Evolutionary conservation across 2,113 vertebrate genomes (phyloP).

Genomic region (Haplochromis vanheusdeni): DNA sequence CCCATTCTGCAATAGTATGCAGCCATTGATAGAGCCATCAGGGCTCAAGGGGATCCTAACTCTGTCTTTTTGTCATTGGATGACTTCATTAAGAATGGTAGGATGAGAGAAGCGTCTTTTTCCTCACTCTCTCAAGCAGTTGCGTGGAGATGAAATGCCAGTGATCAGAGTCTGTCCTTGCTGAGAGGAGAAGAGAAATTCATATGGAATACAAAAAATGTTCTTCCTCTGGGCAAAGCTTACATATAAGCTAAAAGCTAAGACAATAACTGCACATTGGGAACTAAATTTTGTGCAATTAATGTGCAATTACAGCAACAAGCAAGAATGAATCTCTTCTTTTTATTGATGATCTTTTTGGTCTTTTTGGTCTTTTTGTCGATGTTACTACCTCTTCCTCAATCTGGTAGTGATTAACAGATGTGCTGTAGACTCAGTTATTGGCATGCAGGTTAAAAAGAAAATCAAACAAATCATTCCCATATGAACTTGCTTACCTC

Average conservation of each 20-base stretch:
- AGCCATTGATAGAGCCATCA: neutral
- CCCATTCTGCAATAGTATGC: neutral
- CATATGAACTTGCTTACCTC: neutral
- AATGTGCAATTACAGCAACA: neutral
- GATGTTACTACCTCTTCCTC: neutral
- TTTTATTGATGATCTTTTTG: neutral
- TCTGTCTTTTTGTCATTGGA: slow-evolving; percentile 4
- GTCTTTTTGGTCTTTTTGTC: neutral
- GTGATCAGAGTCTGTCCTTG: neutral
- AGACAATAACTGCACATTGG: neutral
- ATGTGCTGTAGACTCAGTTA: neutral
- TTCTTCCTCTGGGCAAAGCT: neutral
- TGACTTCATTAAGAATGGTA: slow-evolving; percentile 20
- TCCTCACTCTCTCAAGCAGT: neutral
- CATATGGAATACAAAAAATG: neutral
- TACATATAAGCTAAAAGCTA: neutral
- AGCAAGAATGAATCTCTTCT: neutral
- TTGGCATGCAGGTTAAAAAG: neutral
- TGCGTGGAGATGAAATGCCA: neutral
- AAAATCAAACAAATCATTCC: neutral
- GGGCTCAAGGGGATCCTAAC: slow-evolving; percentile 5
- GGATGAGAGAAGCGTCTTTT: slow-evolving; percentile 1
- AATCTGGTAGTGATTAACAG: neutral
- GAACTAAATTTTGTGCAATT: neutral
- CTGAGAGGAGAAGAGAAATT: neutral